phyloP scores from a whole-genome alignment of 2,888 invertebrate genomes.

The Myopa testacea region DNA sequence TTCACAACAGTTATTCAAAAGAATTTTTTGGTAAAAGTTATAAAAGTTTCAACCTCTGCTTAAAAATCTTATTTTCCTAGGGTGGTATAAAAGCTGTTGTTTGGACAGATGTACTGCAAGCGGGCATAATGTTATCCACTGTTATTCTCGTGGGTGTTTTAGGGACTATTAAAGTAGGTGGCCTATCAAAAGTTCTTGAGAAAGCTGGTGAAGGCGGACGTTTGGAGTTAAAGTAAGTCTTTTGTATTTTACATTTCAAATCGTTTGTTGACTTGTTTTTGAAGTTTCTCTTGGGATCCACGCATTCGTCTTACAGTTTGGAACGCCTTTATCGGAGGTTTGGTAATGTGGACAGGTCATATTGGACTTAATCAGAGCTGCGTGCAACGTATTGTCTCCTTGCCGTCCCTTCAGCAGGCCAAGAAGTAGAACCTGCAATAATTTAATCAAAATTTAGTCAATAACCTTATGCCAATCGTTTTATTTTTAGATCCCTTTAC shows the following conservation, averaged over 20 bases:
- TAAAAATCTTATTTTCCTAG: slow-evolving; percentile 50
- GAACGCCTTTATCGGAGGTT: slow-evolving; percentile 74
- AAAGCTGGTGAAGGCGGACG: slow-evolving; percentile 64
- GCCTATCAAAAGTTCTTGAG: slow-evolving; percentile 62
- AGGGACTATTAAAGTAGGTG: slow-evolving; percentile 67
- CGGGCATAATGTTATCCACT: slow-evolving; percentile 66
- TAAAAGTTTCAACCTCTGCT: too few relatives aligned
- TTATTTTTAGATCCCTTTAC: slow-evolving; percentile 68
- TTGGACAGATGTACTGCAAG: slow-evolving; percentile 71
- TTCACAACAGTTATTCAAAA: too few relatives aligned
- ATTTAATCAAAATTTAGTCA: neutral
- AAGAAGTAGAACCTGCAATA: slow-evolving; percentile 65
- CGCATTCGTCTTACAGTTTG: slow-evolving; percentile 75
- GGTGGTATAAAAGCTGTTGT: slow-evolving; percentile 71
- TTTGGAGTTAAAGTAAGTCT: slow-evolving; percentile 64
- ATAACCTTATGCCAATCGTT: neutral
- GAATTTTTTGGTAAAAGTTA: neutral
- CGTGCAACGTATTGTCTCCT: slow-evolving; percentile 77
- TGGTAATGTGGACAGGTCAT: slow-evolving; percentile 74
- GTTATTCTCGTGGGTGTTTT: slow-evolving; percentile 65
- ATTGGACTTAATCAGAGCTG: slow-evolving; percentile 79
- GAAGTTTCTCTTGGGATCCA: slow-evolving; percentile 73
- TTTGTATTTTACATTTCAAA: neutral
- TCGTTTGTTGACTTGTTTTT: neutral
- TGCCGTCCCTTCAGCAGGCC: slow-evolving; percentile 72